Base-by-base conservation (phyloP, 2,797 vertebrate genomes). In the Crossoptilon crossoptilon region DNA sequence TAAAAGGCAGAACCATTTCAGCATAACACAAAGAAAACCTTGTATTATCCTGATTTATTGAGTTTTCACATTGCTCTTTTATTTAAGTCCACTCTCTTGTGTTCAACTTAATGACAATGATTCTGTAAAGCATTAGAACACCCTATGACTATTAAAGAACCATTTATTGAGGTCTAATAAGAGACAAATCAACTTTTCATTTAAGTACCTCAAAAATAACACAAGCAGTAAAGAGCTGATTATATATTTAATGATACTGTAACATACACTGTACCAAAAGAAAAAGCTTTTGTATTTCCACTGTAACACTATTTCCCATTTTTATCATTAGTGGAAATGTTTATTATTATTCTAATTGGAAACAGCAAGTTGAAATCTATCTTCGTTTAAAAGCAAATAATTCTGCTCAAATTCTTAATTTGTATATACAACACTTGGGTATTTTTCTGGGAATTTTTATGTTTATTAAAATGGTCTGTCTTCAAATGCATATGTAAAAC, bases 311-410 rank as follows among this genome's bases (percentile, higher is more conserved):
- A 67, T 73, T 71, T 70, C 49, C 55, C n/a, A 2, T 90, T 67
- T 74, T 95, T 90, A 94, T 85, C 88, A 94, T 93, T 93, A 94
- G 55, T 66, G 68, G 70, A 79, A 93, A 95, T 90, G 68, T 94
- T 97, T 96, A 84, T 96, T 97, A 90, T 96, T 82, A 68, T 73
- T 91, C 55, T 93, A 95, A 92, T 87, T 97, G 80, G 95, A 97
- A 96, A 66, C 15, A 95, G 70, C 68, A 96, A 95, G 39, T 72
- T 89, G 81, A 92, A 80, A 93, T 95, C 46, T 23, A 44, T 96
- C 87, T 95, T 95, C 85, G 84, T 91, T 96, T 94, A 88, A 96
- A 92, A 81, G 41, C 49, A 94, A 95, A 90, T 87, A 70, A 60
- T 82, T n/a, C 51, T 91, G 24, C 43, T 81, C 53, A 84, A 77